phyloP scores from a whole-genome alignment of 2,888 invertebrate species.

The Nymphalis polychloros region DNA sequence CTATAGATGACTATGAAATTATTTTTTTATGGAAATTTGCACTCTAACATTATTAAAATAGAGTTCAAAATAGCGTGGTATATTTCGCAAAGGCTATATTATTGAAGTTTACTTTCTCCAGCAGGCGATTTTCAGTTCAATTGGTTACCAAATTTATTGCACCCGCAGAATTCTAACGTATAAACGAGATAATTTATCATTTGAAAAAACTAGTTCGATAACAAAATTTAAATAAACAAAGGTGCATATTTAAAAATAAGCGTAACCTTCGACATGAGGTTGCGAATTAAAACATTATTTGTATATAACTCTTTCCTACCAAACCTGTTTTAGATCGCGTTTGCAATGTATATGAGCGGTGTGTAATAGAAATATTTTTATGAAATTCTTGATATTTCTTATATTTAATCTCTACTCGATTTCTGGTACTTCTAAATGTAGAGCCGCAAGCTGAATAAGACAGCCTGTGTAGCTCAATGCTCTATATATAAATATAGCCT shows the following conservation, averaged over 20 bases:
- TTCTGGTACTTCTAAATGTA: too few relatives aligned
- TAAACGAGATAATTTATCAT: background rate
- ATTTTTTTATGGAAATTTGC: conserved; percentile 14
- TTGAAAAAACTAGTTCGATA: conserved; percentile 1
- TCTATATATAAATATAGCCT: too few relatives aligned
- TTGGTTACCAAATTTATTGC: background rate
- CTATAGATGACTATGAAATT: conserved; percentile 33
- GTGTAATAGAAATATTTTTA: conserved; percentile 18
- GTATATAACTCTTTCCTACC: conserved; percentile 21
- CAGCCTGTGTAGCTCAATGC: too few relatives aligned
- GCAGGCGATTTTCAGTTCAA: conserved; percentile 57
- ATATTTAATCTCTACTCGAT: background rate
- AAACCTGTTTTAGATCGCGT: conserved; percentile 28
- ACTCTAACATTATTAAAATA: background rate
- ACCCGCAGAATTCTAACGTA: conserved; percentile 8
- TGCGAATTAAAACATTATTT: conserved; percentile 35
- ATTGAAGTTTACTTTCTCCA: conserved; percentile 76
- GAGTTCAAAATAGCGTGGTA: conserved; percentile 24
- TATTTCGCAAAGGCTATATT: conserved; percentile 39
- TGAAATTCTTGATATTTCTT: background rate
- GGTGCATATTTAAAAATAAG: conserved; percentile 27
- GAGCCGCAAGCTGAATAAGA: too few relatives aligned
- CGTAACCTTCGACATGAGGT: conserved; percentile 38
- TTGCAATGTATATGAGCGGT: conserved; percentile 19
- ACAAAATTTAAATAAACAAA: conserved; percentile 26